phyloP scores from a whole-genome alignment of 2,797 vertebrate species.

The Artibeus lituratus region DNA sequence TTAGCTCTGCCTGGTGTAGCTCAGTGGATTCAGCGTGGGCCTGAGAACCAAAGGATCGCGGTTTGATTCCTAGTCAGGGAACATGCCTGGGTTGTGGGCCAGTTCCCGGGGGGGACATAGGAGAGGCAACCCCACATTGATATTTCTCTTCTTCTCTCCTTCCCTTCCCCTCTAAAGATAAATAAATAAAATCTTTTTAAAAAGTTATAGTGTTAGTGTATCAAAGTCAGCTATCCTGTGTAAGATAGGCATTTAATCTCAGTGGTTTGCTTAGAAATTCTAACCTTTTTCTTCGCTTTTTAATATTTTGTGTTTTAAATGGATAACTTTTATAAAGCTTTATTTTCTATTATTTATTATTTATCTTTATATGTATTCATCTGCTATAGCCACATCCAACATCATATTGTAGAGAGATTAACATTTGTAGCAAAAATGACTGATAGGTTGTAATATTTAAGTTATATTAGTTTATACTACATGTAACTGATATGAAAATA shows the following conservation, averaged over 20 bases:
- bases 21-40: too few relatives aligned
- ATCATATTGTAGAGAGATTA: constrained; percentile 20
- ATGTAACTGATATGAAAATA: constrained; percentile 32
- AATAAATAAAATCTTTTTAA: background rate
- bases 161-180: too few relatives aligned
- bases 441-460: constrained; percentile 27
- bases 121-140: too few relatives aligned
- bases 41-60: too few relatives aligned
- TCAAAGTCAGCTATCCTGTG: background rate
- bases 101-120: too few relatives aligned
- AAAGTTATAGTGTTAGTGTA: constrained; percentile 23
- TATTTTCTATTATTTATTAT: constrained; percentile 29
- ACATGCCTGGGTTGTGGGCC: too few relatives aligned
- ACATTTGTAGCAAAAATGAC: constrained; percentile 38
- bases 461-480: background rate
- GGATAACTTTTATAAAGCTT: constrained; percentile 20
- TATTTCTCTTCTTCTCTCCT: too few relatives aligned
- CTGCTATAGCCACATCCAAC: background rate
- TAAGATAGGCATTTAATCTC: constrained; percentile 31
- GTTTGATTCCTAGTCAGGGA: too few relatives aligned
- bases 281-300: background rate
- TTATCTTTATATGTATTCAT: constrained; percentile 2
- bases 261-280: constrained; percentile 24
- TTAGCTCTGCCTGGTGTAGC: background rate
- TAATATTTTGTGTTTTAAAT: constrained; percentile 31